phyloP scores from a whole-genome alignment of 1,140 invertebrate species.

The Tachypleus tridentatus region DNA sequence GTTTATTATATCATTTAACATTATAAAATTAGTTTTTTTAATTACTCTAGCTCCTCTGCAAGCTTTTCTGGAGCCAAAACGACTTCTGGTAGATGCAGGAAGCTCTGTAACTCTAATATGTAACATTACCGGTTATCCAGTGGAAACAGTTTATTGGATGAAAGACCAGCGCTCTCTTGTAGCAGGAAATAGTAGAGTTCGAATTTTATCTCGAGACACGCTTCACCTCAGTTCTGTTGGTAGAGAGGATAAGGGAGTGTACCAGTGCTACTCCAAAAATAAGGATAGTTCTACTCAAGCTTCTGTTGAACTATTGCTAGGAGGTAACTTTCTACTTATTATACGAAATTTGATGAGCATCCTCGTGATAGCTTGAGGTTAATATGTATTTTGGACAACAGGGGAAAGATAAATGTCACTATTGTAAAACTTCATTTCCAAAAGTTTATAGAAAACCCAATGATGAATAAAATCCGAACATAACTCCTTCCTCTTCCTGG shows the following conservation, averaged over 20 bases:
- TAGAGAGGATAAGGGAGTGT: slow-evolving; percentile 69
- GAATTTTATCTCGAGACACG: slow-evolving; percentile 28
- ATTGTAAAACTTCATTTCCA: too few species aligned
- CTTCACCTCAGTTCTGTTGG: slow-evolving; percentile 54
- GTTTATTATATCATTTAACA: background rate
- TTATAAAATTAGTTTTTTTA: background rate
- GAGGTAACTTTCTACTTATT: slow-evolving; percentile 46
- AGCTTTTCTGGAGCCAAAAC: slow-evolving; percentile 19
- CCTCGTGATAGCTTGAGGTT: too few species aligned
- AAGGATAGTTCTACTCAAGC: slow-evolving; percentile 74
- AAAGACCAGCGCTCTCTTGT: slow-evolving; percentile 62
- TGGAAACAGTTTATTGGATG: slow-evolving; percentile 31
- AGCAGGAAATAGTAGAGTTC: slow-evolving; percentile 31
- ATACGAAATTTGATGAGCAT: background rate
- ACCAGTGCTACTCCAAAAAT: slow-evolving; percentile 77
- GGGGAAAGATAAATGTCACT: too few species aligned
- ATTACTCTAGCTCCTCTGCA: slow-evolving; percentile 12
- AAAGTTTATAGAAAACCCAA: too few species aligned
- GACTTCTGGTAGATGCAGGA: slow-evolving; percentile 41
- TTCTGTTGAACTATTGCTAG: slow-evolving; percentile 63
- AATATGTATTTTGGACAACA: too few species aligned
- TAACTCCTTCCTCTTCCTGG: too few species aligned
- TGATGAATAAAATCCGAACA: too few species aligned
- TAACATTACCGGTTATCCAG: slow-evolving; percentile 22
- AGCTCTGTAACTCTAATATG: slow-evolving; percentile 21